Evolutionary conservation across 2,888 invertebrate genomes (phyloP), one percentile per base, ranked within the genome.

Genomic region (Antitype chi): DNA sequence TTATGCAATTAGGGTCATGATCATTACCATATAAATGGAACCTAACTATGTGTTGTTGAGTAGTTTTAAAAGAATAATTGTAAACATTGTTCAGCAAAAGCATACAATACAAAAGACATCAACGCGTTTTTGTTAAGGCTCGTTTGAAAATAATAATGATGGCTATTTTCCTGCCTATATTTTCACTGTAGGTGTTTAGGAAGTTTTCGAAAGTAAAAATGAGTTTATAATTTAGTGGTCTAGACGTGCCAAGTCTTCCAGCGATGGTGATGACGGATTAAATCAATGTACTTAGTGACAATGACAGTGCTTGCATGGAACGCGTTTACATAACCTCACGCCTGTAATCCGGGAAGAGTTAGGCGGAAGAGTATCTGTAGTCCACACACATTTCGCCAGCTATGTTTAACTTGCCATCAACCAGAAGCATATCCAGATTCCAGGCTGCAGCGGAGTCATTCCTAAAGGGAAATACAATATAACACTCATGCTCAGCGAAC

Each of bases 61-160:
- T 25, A 32, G 15, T 25, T 82, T 25, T n/a, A 63, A 49, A 79
- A n/a, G n/a, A n/a, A n/a, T 25, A 70, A 38, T 43, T 9, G 5
- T 23, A 13, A 9, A 49, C 55, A 76, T 59, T 59, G 28, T 57
- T 38, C 25, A 17, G n/a, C 2, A 47, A 64, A 74, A 74, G 1
- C 13, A 13, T 49, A 49, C 62, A 43, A 75, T 80, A 78, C 68
- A 79, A 87, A 89, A 88, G 88, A 89, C 83, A 85, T 89, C 77
- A 86, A 89, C 89, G 89, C 85, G 87, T 62, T 60, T 52, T 8
- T 57, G 2, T 23, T 23, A 23, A 49, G 0, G 0, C 0, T n/a
- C 7, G 17, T 1, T 52, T 55, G n/a, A 73, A 67, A 67, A 55
- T 57, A 62, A 32, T 72, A 55, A 38, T n/a, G 13, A 49, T 74